Conservation (phyloP, 2,797 vertebrate species). For the Meda fulgida region DNA sequence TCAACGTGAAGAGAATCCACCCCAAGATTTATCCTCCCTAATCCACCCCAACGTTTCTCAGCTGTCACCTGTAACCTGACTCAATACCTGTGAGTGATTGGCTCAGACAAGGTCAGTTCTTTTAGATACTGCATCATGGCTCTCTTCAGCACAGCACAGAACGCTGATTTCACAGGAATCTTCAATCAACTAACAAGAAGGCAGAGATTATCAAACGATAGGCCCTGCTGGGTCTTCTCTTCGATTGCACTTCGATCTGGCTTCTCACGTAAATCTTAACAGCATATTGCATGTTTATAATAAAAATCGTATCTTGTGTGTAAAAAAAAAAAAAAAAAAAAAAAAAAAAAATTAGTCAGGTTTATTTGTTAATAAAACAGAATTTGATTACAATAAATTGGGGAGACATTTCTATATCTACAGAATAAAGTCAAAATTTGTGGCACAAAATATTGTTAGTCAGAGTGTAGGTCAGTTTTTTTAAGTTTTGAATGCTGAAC, state of each 20-base stretch:
- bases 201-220: conserved; percentile 54
- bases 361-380: not conserved
- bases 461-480: not conserved
- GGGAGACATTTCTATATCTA: not conserved
- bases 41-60: conserved; percentile 72
- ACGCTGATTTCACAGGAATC: conserved; percentile 56
- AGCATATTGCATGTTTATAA: not conserved
- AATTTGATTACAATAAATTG: not conserved
- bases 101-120: conserved; percentile 76
- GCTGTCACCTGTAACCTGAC: conserved; percentile 76
- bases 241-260: conserved; percentile 15
- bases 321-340: not conserved
- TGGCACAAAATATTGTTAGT: not conserved
- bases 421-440: not conserved
- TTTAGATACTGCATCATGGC: conserved; percentile 71
- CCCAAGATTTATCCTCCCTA: conserved; percentile 70
- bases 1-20: conserved; percentile 76
- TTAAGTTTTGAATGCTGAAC: not conserved
- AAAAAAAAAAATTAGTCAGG: not conserved
- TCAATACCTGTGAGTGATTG: conserved; percentile 82
- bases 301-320: not conserved
- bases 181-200: conserved; percentile 58
- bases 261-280: conserved; percentile 1
- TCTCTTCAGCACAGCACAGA: conserved; percentile 61
- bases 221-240: conserved; percentile 41